Evolutionary conservation across 2,797 vertebrate species (phyloP), one percentile per base, ranked within the genome.

Genomic region (Sebastiscus tertius): DNA sequence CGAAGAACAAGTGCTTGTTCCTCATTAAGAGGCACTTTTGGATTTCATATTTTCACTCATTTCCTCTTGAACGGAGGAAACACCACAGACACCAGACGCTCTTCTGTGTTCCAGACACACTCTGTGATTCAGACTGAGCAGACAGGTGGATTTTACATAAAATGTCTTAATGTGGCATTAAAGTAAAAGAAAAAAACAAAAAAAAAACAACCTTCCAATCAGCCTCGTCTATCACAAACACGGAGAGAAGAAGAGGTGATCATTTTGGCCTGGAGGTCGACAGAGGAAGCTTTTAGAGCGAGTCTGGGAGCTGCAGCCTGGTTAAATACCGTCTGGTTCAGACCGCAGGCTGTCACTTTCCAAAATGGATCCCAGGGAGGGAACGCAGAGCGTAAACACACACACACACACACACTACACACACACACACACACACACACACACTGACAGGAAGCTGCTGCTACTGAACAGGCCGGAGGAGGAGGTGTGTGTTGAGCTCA

Each of bases 321-420:
- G 77, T 78, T 88, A 79, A 74, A 84, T 1, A 31, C 29, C 1
- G 54, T 66, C 83, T 79, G 83, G 22, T 80, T 70, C 66, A 71
- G 0, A 79, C 79, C 0, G n/a, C 81, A 78, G 18, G 33, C 74
- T 77, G 75, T 42, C 79, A 68, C 68, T 73, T 55, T 83, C 69
- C 76, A 80, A 84, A 78, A 80, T 80, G 83, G 85, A 87, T 87
- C 72, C 71, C 27, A 73, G 36, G 2, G 70, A 84, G 80, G 27
- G 27, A 7, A 4, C 13, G 26, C 22, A 36, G 36, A 36, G 36
- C 36, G 36, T 36, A 36, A 36, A 36, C 36, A 36, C 34, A 36
- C 34, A 36, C 34, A 36, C 34, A 0, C 8, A 24, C 24, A 24
- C 24, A n/a, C n/a, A n/a, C n/a, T 2, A 24, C 24, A 24, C 24